Evolutionary conservation across 2,113 vertebrate genomes (phyloP).

Genomic region (Carassius gibelio): DNA sequence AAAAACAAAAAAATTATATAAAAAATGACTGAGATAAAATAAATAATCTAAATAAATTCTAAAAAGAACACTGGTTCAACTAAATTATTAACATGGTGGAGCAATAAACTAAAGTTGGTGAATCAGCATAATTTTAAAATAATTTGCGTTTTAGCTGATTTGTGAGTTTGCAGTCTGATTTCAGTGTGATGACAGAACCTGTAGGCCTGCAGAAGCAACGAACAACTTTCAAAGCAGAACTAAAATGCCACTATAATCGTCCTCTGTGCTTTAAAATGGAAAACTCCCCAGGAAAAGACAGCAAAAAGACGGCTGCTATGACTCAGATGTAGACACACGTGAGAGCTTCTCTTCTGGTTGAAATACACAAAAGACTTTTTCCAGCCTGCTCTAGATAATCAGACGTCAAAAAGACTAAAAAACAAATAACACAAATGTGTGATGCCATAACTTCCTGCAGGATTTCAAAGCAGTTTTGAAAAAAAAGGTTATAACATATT

Average conservation of each 20-base stretch:
- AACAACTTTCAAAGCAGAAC: constrained; percentile 50
- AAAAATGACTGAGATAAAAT: not conserved
- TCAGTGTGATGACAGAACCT: not conserved
- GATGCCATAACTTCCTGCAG: not conserved
- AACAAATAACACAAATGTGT: constrained; percentile 30
- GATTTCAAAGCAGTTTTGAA: constrained; percentile 40
- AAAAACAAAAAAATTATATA: not conserved
- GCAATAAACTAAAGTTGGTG: not conserved
- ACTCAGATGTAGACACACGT: constrained; percentile 68
- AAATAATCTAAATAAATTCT: not conserved
- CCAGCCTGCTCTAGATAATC: constrained; percentile 43
- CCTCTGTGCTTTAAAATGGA: constrained; percentile 51
- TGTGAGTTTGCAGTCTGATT: not conserved
- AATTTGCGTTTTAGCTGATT: not conserved
- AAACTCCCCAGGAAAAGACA: constrained; percentile 32
- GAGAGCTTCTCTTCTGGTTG: constrained; percentile 64
- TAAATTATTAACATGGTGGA: not conserved
- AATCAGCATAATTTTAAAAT: not conserved
- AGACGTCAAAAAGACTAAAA: constrained; percentile 33
- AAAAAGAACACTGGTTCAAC: not conserved
- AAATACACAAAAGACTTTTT: constrained; percentile 21
- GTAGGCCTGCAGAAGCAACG: constrained; percentile 39
- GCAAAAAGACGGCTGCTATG: constrained; percentile 52
- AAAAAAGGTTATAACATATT: not conserved
- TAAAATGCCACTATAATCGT: constrained; percentile 63